Evolutionary conservation across 2,888 invertebrate species (phyloP).

Genomic region (Biston betularia): DNA sequence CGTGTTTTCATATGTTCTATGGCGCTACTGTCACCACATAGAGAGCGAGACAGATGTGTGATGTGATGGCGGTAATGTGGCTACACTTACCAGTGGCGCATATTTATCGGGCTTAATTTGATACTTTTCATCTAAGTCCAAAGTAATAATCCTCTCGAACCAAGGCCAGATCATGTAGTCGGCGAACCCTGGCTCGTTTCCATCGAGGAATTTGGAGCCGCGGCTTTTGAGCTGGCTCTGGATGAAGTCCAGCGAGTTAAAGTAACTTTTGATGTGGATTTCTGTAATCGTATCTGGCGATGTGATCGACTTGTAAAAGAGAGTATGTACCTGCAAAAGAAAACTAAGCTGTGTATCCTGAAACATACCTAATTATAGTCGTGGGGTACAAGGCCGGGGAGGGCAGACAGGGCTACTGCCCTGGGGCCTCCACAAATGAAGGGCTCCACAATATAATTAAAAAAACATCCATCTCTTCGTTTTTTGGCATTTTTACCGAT

Average conservation of each 20-base stretch:
- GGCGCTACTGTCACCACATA: too few species aligned
- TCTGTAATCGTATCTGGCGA: conserved; percentile 62
- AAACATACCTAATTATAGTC: too few species aligned
- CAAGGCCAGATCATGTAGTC: conserved; percentile 96
- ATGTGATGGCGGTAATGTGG: neutral
- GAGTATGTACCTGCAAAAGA: conserved; percentile 58
- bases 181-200: conserved; percentile 89
- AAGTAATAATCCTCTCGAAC: conserved; percentile 88
- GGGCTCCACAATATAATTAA: too few species aligned
- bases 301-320: conserved; percentile 59
- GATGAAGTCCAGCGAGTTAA: conserved; percentile 84
- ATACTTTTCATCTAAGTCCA: conserved; percentile 75
- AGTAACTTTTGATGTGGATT: conserved; percentile 54
- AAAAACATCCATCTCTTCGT: too few species aligned
- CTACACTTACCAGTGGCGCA: conserved; percentile 66
- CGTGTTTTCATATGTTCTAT: too few species aligned
- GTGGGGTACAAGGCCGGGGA: too few species aligned
- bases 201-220: conserved; percentile 87
- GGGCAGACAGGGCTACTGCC: too few species aligned
- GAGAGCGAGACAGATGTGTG: too few species aligned
- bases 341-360: neutral
- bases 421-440: too few species aligned
- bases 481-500: too few species aligned
- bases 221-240: conserved; percentile 88
- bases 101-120: conserved; percentile 85